phyloP scores from a whole-genome alignment of 2,888 invertebrate genomes.

The Cephus pulcher region DNA sequence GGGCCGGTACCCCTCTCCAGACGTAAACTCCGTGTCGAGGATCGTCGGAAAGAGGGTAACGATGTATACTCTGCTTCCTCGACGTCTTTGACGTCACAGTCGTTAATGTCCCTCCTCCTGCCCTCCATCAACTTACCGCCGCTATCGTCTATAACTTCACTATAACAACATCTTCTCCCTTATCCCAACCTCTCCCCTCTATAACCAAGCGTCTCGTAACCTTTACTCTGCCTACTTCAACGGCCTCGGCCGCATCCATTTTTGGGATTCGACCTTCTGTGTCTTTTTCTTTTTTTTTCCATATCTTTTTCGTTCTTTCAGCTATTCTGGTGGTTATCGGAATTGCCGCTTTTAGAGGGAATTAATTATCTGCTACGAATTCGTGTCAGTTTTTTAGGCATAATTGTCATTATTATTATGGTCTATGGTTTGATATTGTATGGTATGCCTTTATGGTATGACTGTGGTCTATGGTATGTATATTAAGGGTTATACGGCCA shows the following conservation, averaged over 20 bases:
- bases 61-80: conserved; percentile 17
- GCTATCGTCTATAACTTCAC: conserved; percentile 5
- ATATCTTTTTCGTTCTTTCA: background rate
- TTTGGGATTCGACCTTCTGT: background rate
- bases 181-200: background rate
- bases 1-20: conserved; percentile 4
- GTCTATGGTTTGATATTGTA: background rate
- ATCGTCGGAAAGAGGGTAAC: conserved; percentile 19
- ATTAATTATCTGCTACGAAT: background rate
- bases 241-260: background rate
- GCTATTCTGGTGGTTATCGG: background rate
- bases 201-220: background rate
- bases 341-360: background rate
- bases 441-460: background rate
- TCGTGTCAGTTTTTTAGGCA: background rate
- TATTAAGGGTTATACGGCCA: background rate
- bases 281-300: background rate
- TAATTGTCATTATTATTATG: background rate
- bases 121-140: conserved; percentile 15
- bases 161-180: conserved; percentile 6
- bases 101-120: conserved; percentile 17
- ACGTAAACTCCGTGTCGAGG: conserved; percentile 19
- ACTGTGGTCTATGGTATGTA: background rate
- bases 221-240: background rate
- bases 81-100: conserved; percentile 22